Evolutionary conservation across 2,797 vertebrate species (phyloP), one percentile per base, ranked within the genome.

Genomic region (Gorsachius magnificus): DNA sequence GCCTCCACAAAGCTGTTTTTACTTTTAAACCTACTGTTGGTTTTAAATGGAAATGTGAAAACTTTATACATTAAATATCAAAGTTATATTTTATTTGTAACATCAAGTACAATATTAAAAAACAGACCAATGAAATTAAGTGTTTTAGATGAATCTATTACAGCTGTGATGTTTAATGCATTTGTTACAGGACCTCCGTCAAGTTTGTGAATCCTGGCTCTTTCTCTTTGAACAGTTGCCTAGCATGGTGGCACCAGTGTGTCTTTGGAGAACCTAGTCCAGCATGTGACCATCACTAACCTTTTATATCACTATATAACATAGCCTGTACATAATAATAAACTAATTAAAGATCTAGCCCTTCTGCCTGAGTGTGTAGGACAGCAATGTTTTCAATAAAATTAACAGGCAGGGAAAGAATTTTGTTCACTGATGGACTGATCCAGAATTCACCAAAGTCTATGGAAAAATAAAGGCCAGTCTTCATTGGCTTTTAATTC

Each of bases 31-130:
- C 46, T 76, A 22, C 63, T 94, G 66, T 65, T 85, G 53, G 69
- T 93, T 96, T 95, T 96, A 94, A 81, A 87, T 50, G 61, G 43
- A 87, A 94, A 84, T 58, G 33, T 66, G 56, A 96, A 82, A 71
- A 95, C 38, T 89, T 96, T 95, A 71, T 90, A 90, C 90, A 93
- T 85, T 38, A 87, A 89, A 48, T 84, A 85, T 76, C 66, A 48
- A 75, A 93, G 50, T 89, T 94, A 31, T 89, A 71, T 83, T 92
- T 96, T 87, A 64, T 94, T 96, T 95, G 76, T 92, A 90, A 82
- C 38, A 83, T 92, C 48, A 82, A 92, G 54, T 54, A 78, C 65
- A 60, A 45, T 86, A 96, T 94, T 95, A 95, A 94, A 95, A 72
- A 92, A 86, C 33, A 76, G 48, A 89, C n/a, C 69, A 91, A 93